Evolutionary conservation across 2,888 invertebrate genomes (phyloP).

Genomic region (Eudasyphora cyanicolor): DNA sequence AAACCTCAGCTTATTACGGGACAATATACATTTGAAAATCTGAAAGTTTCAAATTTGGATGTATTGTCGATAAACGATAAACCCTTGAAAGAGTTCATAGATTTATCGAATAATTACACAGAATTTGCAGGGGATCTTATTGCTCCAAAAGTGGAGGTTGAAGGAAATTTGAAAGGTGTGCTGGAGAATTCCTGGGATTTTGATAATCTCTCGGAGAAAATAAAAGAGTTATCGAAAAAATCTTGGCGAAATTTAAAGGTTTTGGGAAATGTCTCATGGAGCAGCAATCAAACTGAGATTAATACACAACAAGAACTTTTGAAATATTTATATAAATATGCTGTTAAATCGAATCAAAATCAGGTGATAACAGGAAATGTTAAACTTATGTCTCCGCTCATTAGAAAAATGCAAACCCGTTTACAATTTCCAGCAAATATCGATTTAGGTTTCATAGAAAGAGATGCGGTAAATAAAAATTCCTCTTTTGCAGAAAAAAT

Average conservation of each 20-base stretch:
- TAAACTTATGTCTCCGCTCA: conserved; percentile 66
- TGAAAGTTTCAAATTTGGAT: conserved; percentile 70
- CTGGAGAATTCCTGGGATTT: conserved; percentile 58
- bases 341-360: conserved; percentile 70
- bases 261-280: conserved; percentile 71
- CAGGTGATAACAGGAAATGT: conserved; percentile 75
- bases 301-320: conserved; percentile 65
- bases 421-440: conserved; percentile 67
- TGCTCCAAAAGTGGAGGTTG: conserved; percentile 67
- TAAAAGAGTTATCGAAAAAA: conserved; percentile 63
- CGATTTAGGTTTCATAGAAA: conserved; percentile 71
- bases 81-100: conserved; percentile 68
- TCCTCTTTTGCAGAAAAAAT: conserved; percentile 67
- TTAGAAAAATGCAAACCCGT: conserved; percentile 68
- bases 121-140: conserved; percentile 69
- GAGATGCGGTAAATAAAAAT: conserved; percentile 71
- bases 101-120: conserved; percentile 67
- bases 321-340: conserved; percentile 72
- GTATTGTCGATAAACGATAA: conserved; percentile 70
- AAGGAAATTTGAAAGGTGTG: conserved; percentile 68
- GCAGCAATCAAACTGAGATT: background rate
- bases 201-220: conserved; percentile 23
- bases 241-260: conserved; percentile 71
- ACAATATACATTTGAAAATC: conserved; percentile 68
- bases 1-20: conserved; percentile 73